Base-by-base conservation (phyloP, 2,113 vertebrate genomes). In the Brachyhypopomus occidentalis region DNA sequence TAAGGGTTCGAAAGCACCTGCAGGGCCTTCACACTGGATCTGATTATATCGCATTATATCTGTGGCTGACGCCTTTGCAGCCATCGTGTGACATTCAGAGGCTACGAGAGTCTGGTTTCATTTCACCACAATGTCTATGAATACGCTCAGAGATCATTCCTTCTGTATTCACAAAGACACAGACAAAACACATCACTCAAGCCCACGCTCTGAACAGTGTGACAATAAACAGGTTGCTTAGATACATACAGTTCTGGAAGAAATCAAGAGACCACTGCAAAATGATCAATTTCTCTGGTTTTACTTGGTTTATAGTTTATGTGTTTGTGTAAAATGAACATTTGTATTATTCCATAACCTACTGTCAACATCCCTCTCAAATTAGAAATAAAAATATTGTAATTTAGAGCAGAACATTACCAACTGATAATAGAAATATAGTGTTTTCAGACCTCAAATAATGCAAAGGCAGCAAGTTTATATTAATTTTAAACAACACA, bases 31-130 rank as follows among this genome's bases (percentile, higher is more conserved):
- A 86, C 86, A 81, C 84, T 45, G 62, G 67, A 84, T 87, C 86
- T 89, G 76, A 86, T 85, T 88, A 87, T 89, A 89, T 91, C 67
- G 88, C 86, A 84, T 92, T 90, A 88, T 89, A 91, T 52, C 84
- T 64, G 81, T 77, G 72, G 27, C 60, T 84, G 84, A 87, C 27
- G 41, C 76, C 52, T 55, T 70, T 83, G 87, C 84, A 82, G 55
- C 69, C 4, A 58, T 27, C 84, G 86, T 87, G 84, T 86, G 86
- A 90, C 83, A 86, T 86, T 85, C 81, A 30, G 84, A 86, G 83
- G 20, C 77, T 71, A 63, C 45, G 60, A 84, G 85, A 86, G 83
- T 84, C 85, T 84, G 56, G 83, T 86, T 86, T 84, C 85, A 86
- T 84, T 75, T 80, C 74, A 55, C 82, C 69, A 73, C 80, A 82